These are phyloP conservation scores for Gymnopithys bicolor DNA, from an alignment of 2,797 vertebrate species.

Conservation along the genomic window DNA sequence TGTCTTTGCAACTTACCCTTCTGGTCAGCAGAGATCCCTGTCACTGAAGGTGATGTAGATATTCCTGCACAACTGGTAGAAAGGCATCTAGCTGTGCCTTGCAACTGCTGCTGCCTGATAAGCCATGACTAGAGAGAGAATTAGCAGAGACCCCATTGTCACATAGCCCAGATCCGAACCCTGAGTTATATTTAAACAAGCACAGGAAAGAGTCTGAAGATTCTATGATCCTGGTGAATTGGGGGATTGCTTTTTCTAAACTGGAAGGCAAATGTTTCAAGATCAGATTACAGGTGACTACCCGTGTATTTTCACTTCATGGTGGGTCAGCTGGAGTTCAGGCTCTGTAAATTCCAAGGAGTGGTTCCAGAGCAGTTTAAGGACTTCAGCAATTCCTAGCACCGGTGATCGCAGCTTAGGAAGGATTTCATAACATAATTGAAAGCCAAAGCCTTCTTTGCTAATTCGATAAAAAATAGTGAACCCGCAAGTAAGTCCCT, in stretches of 20 bases:
- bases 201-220: conserved; percentile 21
- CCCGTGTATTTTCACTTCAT: not conserved
- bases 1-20: not conserved
- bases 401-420: conserved; percentile 15
- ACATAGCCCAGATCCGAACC: not conserved
- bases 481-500: not conserved
- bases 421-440: conserved; percentile 6
- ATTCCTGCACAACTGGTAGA: not conserved
- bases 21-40: not conserved
- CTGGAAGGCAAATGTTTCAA: not conserved
- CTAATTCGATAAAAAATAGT: conserved; percentile 36
- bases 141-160: not conserved
- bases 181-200: not conserved
- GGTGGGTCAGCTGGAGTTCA: conserved; percentile 55
- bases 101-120: not conserved
- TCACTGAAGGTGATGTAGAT: not conserved
- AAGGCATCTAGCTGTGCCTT: not conserved
- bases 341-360: conserved; percentile 44
- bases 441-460: conserved; percentile 48
- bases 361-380: conserved; percentile 44
- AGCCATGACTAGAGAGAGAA: not conserved
- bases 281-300: conserved; percentile 40
- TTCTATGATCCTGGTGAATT: not conserved
- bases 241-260: not conserved
- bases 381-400: conserved; percentile 38